A percentile compares a stretch with the other conserved stretches of the same genome.
phyloP scores from a whole-genome alignment of 2,113 vertebrate species.

The Buteo buteo region DNA sequence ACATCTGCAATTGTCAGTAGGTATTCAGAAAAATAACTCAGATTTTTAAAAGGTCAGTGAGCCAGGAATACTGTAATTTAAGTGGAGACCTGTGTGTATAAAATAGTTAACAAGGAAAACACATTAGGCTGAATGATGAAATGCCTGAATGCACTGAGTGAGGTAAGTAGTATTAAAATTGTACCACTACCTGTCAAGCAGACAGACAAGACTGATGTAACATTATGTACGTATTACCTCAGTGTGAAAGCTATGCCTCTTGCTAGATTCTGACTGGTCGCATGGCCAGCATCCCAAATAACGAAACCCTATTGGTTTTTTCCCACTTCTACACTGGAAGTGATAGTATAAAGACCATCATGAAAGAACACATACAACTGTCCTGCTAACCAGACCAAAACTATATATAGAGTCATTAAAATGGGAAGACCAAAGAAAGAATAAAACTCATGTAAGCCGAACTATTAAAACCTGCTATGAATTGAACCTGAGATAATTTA shows the following conservation, averaged over 20 bases:
- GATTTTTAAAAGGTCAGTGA: neutral
- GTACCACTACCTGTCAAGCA: neutral
- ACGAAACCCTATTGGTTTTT: neutral
- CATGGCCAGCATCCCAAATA: neutral
- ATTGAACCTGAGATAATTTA: neutral
- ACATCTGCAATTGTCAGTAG: neutral
- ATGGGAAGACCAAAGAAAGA: neutral
- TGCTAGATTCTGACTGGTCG: fast-evolving
- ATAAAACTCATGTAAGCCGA: neutral
- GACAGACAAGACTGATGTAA: neutral
- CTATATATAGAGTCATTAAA: neutral
- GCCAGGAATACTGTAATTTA: neutral
- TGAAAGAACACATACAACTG: neutral
- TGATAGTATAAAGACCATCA: neutral
- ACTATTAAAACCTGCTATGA: neutral
- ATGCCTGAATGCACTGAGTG: neutral
- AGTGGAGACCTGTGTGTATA: neutral
- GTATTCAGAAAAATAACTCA: neutral
- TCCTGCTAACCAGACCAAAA: neutral
- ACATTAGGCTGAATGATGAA: fast-evolving
- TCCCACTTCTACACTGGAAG: neutral
- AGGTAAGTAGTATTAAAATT: neutral
- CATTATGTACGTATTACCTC: neutral
- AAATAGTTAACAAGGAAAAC: neutral
- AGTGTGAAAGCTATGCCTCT: neutral